Conservation (phyloP, 2,888 invertebrate genomes). For the Parnassius apollo region DNA sequence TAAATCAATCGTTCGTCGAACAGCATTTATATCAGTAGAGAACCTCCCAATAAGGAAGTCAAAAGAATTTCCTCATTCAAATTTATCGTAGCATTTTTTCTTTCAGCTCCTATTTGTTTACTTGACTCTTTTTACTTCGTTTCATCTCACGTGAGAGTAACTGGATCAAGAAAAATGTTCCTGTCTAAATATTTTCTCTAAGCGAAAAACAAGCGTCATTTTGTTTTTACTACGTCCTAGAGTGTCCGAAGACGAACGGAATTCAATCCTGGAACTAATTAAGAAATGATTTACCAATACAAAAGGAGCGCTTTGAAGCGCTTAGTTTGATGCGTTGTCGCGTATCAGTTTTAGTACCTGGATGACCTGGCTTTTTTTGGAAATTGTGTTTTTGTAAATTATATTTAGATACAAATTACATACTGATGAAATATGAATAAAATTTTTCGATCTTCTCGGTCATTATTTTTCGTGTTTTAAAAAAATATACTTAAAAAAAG, state of each 20-base stretch:
- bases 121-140: conserved; percentile 26
- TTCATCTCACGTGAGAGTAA: conserved; percentile 26
- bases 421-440: too few relatives aligned
- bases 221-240: conserved; percentile 22
- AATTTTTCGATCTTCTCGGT: too few relatives aligned
- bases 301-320: conserved; percentile 8
- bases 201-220: conserved; percentile 23
- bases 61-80: conserved; percentile 25
- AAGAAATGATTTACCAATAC: conserved; percentile 21
- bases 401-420: too few relatives aligned
- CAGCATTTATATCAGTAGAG: conserved; percentile 21
- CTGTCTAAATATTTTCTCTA: conserved; percentile 20
- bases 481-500: too few relatives aligned
- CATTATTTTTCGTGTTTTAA: too few relatives aligned
- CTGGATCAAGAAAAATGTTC: conserved; percentile 24
- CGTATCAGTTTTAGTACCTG: conserved; percentile 12
- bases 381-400: too few relatives aligned
- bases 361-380: too few relatives aligned
- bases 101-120: conserved; percentile 25
- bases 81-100: conserved; percentile 23
- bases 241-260: conserved; percentile 12
- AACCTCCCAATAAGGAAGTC: conserved; percentile 22
- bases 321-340: conserved; percentile 16
- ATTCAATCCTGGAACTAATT: conserved; percentile 25
- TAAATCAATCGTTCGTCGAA: conserved; percentile 24